Evolutionary conservation across 2,888 invertebrate genomes (phyloP).

Genomic region (Adelognathus sp.): DNA sequence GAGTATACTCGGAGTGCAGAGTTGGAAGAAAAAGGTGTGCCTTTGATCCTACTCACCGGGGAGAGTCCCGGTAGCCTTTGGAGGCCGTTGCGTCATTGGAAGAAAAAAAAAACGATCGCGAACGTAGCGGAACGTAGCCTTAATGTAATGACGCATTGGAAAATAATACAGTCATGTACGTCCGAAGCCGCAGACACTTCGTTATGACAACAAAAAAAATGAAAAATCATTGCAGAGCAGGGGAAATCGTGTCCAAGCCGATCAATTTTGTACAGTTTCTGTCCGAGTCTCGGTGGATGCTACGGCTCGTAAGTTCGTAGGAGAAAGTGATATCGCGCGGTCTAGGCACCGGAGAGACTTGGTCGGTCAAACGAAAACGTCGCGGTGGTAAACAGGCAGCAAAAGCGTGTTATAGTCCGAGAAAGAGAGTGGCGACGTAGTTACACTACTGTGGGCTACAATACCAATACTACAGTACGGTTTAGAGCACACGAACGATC

Average conservation of each 20-base stretch:
- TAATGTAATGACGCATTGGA: not conserved
- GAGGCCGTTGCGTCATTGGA: slow-evolving; percentile 47
- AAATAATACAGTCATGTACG: not conserved
- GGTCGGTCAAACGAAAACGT: slow-evolving; percentile 53
- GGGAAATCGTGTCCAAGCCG: not conserved
- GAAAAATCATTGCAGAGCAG: not conserved
- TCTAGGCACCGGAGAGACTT: slow-evolving; percentile 40
- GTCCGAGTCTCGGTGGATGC: slow-evolving; percentile 46
- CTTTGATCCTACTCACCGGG: slow-evolving; percentile 19
- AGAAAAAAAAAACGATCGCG: slow-evolving; percentile 14
- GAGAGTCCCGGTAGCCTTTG: slow-evolving; percentile 43
- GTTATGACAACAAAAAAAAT: not conserved
- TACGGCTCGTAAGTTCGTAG: slow-evolving; percentile 45
- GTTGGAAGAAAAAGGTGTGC: slow-evolving; percentile 16
- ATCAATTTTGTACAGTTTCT: slow-evolving; percentile 9
- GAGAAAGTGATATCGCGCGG: slow-evolving; percentile 56
- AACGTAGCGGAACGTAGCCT: not conserved
- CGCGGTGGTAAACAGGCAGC: slow-evolving; percentile 11
- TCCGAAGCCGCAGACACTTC: not conserved
- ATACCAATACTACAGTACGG: not conserved
- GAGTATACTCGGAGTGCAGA: slow-evolving; percentile 28
- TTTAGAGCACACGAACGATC: not conserved
- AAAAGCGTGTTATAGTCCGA: slow-evolving; percentile 20
- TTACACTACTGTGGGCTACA: not conserved
- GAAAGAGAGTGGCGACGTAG: slow-evolving; percentile 27